Evolutionary conservation across 2,113 vertebrate species (phyloP).

Genomic region (Mandrillus leucophaeus): DNA sequence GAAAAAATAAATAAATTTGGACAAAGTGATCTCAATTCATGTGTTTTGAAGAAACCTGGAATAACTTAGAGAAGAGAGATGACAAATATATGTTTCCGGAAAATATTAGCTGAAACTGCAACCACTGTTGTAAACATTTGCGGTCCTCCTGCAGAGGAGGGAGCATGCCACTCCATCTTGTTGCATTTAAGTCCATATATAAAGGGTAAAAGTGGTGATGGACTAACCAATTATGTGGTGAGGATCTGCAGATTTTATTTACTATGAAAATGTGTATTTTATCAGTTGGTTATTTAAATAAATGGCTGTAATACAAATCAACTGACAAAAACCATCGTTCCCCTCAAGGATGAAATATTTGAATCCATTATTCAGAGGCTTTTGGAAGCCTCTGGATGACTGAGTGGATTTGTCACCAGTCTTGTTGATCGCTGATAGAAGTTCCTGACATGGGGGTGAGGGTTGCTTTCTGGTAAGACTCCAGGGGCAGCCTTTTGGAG

Average conservation of each 20-base stretch:
- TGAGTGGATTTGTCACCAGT: neutral
- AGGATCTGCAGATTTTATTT: neutral
- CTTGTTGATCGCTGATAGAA: neutral
- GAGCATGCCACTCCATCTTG: fast-evolving
- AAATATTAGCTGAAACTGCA: neutral
- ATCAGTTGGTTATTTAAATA: neutral
- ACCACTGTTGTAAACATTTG: neutral
- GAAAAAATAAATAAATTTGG: neutral
- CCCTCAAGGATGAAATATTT: neutral
- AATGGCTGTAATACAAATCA: neutral
- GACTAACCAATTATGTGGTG: fast-evolving
- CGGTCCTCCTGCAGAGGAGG: neutral
- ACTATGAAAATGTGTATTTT: neutral
- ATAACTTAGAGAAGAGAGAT: constrained; percentile 12
- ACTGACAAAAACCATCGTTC: neutral
- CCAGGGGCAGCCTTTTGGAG: neutral
- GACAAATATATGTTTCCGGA: constrained; percentile 35
- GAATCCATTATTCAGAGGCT: neutral
- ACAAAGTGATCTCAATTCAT: neutral
- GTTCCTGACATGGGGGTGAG: fast-evolving
- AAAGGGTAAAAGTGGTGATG: neutral
- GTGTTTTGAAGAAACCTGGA: constrained; percentile 39
- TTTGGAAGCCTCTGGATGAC: neutral
- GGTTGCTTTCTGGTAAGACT: fast-evolving
- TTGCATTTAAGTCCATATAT: fast-evolving